phyloP scores from a whole-genome alignment of 2,797 vertebrate genomes.

The Paguma larvata region DNA sequence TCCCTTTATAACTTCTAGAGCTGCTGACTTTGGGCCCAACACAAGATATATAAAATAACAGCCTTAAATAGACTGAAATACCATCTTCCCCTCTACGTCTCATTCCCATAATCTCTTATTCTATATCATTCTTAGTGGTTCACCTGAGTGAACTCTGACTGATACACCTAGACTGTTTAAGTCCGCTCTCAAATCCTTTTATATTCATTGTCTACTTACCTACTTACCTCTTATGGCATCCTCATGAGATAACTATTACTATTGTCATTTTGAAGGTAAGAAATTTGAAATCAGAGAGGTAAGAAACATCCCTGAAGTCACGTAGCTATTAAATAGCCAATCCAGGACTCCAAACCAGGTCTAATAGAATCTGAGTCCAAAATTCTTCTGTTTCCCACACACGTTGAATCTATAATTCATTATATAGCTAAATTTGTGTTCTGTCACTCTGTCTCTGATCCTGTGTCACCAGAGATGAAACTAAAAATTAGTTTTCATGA shows the following conservation, averaged over 20 bases:
- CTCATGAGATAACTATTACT: not conserved
- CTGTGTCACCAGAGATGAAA: not conserved
- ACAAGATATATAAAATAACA: not conserved
- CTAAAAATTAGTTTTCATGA: conserved; percentile 12
- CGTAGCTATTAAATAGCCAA: not conserved
- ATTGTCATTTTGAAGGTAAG: not conserved
- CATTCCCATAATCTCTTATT: not conserved
- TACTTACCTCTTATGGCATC: not conserved
- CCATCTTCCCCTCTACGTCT: not conserved
- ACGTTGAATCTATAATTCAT: not conserved
- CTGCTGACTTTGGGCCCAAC: not conserved
- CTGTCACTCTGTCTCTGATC: not conserved
- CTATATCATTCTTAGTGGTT: not conserved
- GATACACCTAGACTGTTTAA: not conserved
- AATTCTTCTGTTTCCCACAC: not conserved
- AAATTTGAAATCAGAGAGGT: not conserved
- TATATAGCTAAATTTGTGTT: not conserved
- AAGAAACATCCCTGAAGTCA: not conserved
- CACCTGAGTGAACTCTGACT: not conserved
- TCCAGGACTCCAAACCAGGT: not conserved
- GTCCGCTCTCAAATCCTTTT: not conserved
- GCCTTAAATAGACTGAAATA: not conserved
- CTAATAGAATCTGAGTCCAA: not conserved
- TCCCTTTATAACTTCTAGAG: not conserved
- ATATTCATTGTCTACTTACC: not conserved